Conservation (phyloP, 2,797 vertebrate species). For the Sebastes trivittatus region DNA sequence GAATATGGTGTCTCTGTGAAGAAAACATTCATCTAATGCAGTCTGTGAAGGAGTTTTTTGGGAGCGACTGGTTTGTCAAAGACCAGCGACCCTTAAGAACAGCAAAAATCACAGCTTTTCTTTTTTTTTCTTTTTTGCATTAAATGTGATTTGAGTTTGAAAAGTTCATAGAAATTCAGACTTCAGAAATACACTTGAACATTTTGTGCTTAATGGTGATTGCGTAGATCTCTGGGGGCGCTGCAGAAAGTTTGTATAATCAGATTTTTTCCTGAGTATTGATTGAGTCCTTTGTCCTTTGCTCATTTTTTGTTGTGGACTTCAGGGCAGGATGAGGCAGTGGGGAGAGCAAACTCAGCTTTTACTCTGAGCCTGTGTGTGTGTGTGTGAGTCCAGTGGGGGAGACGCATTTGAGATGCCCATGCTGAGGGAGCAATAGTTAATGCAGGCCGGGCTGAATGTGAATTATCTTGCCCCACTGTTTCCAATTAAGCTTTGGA, state of each 20-base stretch:
- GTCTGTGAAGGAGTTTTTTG: constrained; percentile 4
- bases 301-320: constrained; percentile 47
- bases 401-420: constrained; percentile 44
- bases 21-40: constrained; percentile 56
- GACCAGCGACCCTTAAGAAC: constrained; percentile 3
- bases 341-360: constrained; percentile 35
- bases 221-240: constrained; percentile 19
- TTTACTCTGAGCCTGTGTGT: constrained; percentile 2
- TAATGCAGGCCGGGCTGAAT: constrained; percentile 68
- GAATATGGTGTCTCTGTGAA: constrained; percentile 47
- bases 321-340: constrained; percentile 27
- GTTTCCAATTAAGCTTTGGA: constrained; percentile 79
- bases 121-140: not conserved
- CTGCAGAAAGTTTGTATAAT: constrained; percentile 40
- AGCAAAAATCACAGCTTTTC: not conserved
- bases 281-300: constrained; percentile 55
- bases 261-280: constrained; percentile 39
- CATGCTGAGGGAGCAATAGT: constrained; percentile 73
- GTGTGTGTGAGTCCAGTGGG: constrained; percentile 14
- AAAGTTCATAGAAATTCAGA: constrained; percentile 4
- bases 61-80: not conserved
- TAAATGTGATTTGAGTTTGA: constrained; percentile 3
- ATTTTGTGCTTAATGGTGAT: constrained; percentile 34
- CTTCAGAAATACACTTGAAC: constrained; percentile 11
- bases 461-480: constrained; percentile 76